These are phyloP conservation scores for Pterostichus madidus DNA, from an alignment of 2,888 invertebrate species.

Conservation along the genomic window DNA sequence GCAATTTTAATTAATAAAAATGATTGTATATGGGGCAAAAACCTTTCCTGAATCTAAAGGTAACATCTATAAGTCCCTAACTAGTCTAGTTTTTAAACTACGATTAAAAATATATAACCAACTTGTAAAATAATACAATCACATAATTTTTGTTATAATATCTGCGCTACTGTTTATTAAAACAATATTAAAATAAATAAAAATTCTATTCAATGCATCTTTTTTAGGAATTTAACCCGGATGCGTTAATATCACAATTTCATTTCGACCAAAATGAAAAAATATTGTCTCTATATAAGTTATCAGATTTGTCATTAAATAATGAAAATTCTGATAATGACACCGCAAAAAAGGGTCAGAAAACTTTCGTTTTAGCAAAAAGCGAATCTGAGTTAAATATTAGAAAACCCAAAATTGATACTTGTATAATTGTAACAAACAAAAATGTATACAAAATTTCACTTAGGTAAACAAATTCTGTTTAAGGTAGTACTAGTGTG, in stretches of 20 bases:
- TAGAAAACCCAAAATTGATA: constrained; percentile 78
- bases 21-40: no score
- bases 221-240: constrained; percentile 80
- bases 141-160: neutral
- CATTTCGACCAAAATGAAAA: constrained; percentile 78
- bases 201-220: neutral
- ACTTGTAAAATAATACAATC: no score
- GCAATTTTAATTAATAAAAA: no score
- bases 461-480: constrained; percentile 79
- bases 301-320: constrained; percentile 76
- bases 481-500: no score
- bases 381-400: constrained; percentile 77
- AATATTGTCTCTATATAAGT: constrained; percentile 78
- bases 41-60: no score
- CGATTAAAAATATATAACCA: no score
- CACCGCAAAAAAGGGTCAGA: constrained; percentile 72
- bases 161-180: neutral
- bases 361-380: constrained; percentile 76
- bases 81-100: no score
- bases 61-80: no score
- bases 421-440: constrained; percentile 82
- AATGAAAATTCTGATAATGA: constrained; percentile 73
- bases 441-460: constrained; percentile 81
- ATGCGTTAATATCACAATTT: constrained; percentile 81
- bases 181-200: constrained; percentile 51